phyloP scores from a whole-genome alignment of 37 sponge, comb jelly and placozoan genomes.

The Axinella damicornis region DNA sequence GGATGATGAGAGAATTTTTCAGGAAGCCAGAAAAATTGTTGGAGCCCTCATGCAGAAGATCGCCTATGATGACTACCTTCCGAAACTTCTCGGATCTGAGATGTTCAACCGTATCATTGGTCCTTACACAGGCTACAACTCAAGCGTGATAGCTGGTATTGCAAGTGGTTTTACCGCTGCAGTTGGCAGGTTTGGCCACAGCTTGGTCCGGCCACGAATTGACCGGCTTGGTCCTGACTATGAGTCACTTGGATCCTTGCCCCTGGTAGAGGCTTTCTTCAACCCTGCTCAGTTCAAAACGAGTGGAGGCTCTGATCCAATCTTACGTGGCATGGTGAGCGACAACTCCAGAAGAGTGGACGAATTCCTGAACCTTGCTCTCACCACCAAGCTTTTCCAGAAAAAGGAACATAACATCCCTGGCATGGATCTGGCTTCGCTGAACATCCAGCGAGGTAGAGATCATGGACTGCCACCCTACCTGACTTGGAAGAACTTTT shows the following conservation, averaged over 20 bases:
- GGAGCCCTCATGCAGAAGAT: constrained; percentile 71
- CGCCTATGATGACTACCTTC: constrained; percentile 79
- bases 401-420: not conserved
- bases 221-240: constrained; percentile 32
- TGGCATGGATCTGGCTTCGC: constrained; percentile 55
- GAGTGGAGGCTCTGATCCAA: constrained; percentile 50
- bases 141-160: constrained; percentile 47
- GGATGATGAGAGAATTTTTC: constrained; percentile 80
- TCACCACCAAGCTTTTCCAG: constrained; percentile 66
- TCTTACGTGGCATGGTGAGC: constrained; percentile 63
- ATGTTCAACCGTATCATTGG: constrained; percentile 34
- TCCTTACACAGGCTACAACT: constrained; percentile 67
- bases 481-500: constrained; percentile 20
- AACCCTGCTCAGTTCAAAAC: constrained; percentile 13
- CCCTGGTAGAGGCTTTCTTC: constrained; percentile 63
- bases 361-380: constrained; percentile 30
- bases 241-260: constrained; percentile 13
- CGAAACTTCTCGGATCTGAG: constrained; percentile 49
- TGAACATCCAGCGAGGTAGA: constrained; percentile 80
- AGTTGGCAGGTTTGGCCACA: constrained; percentile 83
- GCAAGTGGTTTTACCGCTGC: constrained; percentile 74
- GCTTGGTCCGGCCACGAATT: constrained; percentile 50
- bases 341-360: constrained; percentile 36
- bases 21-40: constrained; percentile 83
- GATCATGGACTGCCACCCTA: constrained; percentile 83